phyloP scores from a whole-genome alignment of 1,140 invertebrate genomes.

The Penaeus japonicus region DNA sequence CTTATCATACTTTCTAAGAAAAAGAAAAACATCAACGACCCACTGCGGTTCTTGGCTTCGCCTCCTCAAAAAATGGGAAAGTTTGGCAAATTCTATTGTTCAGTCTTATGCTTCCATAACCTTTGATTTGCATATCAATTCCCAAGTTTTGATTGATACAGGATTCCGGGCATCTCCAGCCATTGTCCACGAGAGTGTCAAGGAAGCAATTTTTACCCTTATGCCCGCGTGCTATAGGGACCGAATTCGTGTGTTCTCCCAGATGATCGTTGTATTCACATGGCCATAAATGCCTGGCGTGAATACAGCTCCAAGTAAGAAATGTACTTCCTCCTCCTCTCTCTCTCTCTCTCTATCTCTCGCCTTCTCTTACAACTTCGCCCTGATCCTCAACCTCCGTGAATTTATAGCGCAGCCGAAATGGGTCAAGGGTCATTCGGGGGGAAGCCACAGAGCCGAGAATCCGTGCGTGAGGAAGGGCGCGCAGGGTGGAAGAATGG shows the following conservation, averaged over 20 bases:
- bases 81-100: constrained; percentile 8
- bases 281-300: too few species aligned
- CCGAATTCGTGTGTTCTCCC: too few species aligned
- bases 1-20: too few species aligned
- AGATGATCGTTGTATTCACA: not conserved
- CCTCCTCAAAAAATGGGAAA: too few species aligned
- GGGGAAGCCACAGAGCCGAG: too few species aligned
- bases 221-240: too few species aligned
- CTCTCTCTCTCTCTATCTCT: constrained; percentile 19
- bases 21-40: too few species aligned
- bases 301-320: not conserved
- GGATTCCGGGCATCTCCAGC: not conserved
- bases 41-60: too few species aligned
- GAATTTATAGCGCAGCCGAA: too few species aligned
- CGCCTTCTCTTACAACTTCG: not conserved
- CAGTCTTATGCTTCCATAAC: constrained; percentile 19
- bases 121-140: constrained; percentile 41
- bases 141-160: constrained; percentile 41
- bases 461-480: too few species aligned
- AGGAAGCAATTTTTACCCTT: not conserved
- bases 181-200: not conserved
- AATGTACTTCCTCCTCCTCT: not conserved
- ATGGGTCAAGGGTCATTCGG: too few species aligned
- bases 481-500: too few species aligned
- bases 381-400: not conserved